A percentile compares a stretch with the other conserved stretches of the same genome.
Evolutionary conservation across 2,113 vertebrate species (phyloP).

Genomic region (Turdus rufiventris): DNA sequence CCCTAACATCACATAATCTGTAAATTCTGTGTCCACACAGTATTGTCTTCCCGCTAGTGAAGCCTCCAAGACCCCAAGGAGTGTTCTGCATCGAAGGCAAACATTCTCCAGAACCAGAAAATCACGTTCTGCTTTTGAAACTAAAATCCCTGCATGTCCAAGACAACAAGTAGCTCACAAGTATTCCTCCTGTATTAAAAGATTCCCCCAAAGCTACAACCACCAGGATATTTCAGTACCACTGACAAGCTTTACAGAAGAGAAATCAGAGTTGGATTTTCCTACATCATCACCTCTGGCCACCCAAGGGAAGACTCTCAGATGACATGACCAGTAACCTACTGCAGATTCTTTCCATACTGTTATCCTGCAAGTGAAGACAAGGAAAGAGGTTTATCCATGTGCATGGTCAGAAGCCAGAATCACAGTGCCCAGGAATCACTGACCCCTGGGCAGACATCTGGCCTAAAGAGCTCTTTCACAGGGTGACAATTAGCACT

Average conservation of each 20-base stretch:
- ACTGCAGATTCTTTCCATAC: neutral
- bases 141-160: neutral
- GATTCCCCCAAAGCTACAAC: neutral
- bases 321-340: neutral
- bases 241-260: neutral
- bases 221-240: rapidly evolving
- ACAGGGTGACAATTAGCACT: neutral
- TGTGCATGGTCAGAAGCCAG: neutral
- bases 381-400: neutral
- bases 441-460: rapidly evolving
- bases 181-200: neutral
- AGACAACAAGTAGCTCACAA: neutral
- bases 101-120: neutral
- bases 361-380: neutral
- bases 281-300: neutral
- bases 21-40: neutral
- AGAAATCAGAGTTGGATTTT: neutral
- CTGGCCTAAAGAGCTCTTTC: neutral
- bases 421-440: neutral
- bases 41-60: neutral
- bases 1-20: neutral
- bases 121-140: neutral
- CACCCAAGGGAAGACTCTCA: neutral
- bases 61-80: neutral
- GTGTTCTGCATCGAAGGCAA: neutral